Base-by-base conservation (phyloP, 1,140 invertebrate species). In the Parapsyche elsis region DNA sequence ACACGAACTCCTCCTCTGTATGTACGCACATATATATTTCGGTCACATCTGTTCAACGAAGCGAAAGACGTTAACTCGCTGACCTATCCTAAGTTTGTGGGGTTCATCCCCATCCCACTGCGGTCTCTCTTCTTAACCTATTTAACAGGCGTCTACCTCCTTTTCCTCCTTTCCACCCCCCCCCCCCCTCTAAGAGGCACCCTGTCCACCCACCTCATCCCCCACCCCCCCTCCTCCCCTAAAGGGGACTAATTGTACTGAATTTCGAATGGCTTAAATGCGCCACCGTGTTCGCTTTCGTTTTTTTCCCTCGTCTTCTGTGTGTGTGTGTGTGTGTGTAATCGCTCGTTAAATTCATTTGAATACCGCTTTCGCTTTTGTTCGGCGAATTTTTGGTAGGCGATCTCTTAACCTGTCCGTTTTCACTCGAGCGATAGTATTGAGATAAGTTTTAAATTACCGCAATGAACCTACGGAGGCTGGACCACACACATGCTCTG, bases 11-110 rank as follows among this genome's bases (percentile, higher is more conserved):
- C 9, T 23, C 81, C 46, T 38, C 12, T 73, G 61, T 80, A 14
- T 70, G 71, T 46, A 81, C 67, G 12, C 19, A 78, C 67, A 59
- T 80, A 79, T 74, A 82, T 78, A 82, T 82, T 80, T 79, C 81
- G 81, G 81, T 83, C 81, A 83, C 81, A 83, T 83, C 81, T 83
- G 81, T 79, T 80, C 76, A 67, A 44, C 76, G 81, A 71, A 75
- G 80, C 73, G 67, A 78, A 83, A 83, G 82, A 83, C 82, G 82
- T 83, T 83, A 83, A 80, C 82, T 79, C 82, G 82, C 82, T 83
- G 82, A 83, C 82, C 82, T 83, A 83, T 81, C 82, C 82, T 83
- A 83, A 83, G 80, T 81, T 83, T 76, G 49, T 57, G 53, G 73
- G 71, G 44, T 59, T 74, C 79, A 44, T 46, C 26, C 74, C 59